Evolutionary conservation across 2,888 invertebrate species (phyloP), one percentile per base, ranked within the genome.

Genomic region (Diaperis boleti): DNA sequence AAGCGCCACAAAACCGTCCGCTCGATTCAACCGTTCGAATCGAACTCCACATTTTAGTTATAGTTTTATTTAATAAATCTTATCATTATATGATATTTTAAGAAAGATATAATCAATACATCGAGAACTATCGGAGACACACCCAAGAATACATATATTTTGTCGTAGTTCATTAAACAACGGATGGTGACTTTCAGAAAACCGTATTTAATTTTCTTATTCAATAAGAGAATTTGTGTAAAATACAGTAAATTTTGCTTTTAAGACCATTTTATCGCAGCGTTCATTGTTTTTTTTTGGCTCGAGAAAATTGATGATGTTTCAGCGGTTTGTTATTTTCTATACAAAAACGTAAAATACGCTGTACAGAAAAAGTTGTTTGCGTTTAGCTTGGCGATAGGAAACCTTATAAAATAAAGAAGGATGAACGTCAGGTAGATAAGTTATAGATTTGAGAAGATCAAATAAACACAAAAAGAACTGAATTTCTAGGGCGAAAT

Each of bases 341-440:
- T n/a, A 10, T 13, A 33, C 11, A 31, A 44, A 41, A 35, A 52
- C 41, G 29, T 50, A 41, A 52, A 52, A 33, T 60, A 49, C 41
- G 52, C 31, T 17, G 33, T 39, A 31, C 20, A 29, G 4, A 29
- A 42, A 47, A 33, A 44, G 42, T 17, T 17, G 33, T 56, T 55
- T 29, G 35, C 44, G 49, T 54, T 60, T 29, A 42, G 35, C 18
- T 35, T 18, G 8, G 20, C 59, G 42, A 52, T 52, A 54, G 37
- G 54, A 44, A 60, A 54, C 44, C 56, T 45, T 42, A 45, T 59
- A 59, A 52, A 37, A 59, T 49, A 64, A 64, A 59, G 42, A 5
- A 29, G 55, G 33, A 60, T 60, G 55, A 64, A 64, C 17, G 59
- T 64, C 64, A 60, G 55, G 55, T 59, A 59, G 42, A 62, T 64